phyloP scores from a whole-genome alignment of 1,140 invertebrate genomes.

The Lycorma delicatula region DNA sequence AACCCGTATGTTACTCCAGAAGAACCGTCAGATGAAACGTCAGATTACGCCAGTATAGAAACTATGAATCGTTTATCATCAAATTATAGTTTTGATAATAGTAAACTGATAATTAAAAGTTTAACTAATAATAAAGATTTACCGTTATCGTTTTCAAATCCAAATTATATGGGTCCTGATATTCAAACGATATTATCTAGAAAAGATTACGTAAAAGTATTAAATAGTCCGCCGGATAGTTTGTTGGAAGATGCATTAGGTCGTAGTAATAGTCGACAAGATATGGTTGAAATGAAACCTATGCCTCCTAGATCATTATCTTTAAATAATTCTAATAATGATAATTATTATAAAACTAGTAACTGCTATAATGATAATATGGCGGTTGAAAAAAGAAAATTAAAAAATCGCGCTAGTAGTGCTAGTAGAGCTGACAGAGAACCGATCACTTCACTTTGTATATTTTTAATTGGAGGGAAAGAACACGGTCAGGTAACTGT shows the following conservation, averaged over 20 bases:
- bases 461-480: constrained; percentile 55
- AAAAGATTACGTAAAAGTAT: constrained; percentile 24
- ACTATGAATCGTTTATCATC: constrained; percentile 42
- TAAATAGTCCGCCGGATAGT: constrained; percentile 34
- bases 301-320: constrained; percentile 38
- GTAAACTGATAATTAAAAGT: constrained; percentile 3
- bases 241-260: constrained; percentile 31
- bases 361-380: constrained; percentile 29
- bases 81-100: not conserved
- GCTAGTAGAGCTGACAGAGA: constrained; percentile 36
- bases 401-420: constrained; percentile 42
- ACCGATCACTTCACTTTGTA: constrained; percentile 46
- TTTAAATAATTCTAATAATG: constrained; percentile 18
- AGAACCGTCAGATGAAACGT: constrained; percentile 57
- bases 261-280: constrained; percentile 26
- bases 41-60: constrained; percentile 68
- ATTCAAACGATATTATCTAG: constrained; percentile 39
- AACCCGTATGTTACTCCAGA: constrained; percentile 45
- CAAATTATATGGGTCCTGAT: constrained; percentile 60
- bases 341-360: too few relatives aligned
- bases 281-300: constrained; percentile 32
- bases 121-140: constrained; percentile 31
- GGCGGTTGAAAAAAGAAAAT: constrained; percentile 30
- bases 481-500: constrained; percentile 57
- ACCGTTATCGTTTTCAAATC: constrained; percentile 47